phyloP scores from a whole-genome alignment of 2,113 vertebrate species.

The Marcusenius ussheri region DNA sequence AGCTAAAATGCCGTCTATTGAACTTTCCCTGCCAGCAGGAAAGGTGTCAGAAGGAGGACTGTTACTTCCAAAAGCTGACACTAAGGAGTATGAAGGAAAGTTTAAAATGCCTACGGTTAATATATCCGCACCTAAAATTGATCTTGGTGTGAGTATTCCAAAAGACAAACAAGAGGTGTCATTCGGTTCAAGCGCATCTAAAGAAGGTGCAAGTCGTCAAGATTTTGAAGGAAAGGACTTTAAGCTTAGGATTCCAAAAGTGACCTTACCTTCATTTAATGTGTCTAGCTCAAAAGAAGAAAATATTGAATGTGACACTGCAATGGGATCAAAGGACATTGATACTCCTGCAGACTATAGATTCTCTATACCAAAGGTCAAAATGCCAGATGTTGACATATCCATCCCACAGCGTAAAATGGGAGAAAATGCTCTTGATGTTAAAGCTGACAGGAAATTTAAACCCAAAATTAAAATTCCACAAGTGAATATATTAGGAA shows the following conservation, averaged over 20 bases:
- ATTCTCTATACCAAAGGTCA: background rate
- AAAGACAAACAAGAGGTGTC: slow-evolving; percentile 38
- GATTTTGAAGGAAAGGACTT: slow-evolving; percentile 17
- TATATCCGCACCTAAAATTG: slow-evolving; percentile 62
- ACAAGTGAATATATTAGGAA: slow-evolving; percentile 42
- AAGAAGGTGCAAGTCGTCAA: slow-evolving; percentile 15
- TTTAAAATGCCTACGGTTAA: slow-evolving; percentile 56
- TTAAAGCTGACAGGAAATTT: slow-evolving; percentile 17
- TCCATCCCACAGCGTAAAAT: slow-evolving; percentile 34
- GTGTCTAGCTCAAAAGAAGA: slow-evolving; percentile 32
- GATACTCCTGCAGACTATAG: background rate
- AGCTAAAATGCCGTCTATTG: slow-evolving; percentile 62
- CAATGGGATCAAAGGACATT: slow-evolving; percentile 37
- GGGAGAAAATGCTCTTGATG: slow-evolving; percentile 11
- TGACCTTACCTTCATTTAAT: slow-evolving; percentile 41
- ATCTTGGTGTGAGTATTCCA: slow-evolving; percentile 52
- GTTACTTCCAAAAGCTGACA: slow-evolving; percentile 51
- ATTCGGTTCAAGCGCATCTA: slow-evolving; percentile 4
- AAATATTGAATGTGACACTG: background rate
- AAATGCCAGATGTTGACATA: slow-evolving; percentile 35
- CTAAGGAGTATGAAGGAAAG: slow-evolving; percentile 55
- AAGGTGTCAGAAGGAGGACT: slow-evolving; percentile 45
- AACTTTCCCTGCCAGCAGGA: slow-evolving; percentile 50
- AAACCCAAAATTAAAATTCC: slow-evolving; percentile 40
- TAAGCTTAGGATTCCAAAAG: slow-evolving; percentile 47